A percentile compares a stretch with the other conserved stretches of the same genome.
Conservation (phyloP, 2,888 invertebrate genomes). For the Empis livida region DNA sequence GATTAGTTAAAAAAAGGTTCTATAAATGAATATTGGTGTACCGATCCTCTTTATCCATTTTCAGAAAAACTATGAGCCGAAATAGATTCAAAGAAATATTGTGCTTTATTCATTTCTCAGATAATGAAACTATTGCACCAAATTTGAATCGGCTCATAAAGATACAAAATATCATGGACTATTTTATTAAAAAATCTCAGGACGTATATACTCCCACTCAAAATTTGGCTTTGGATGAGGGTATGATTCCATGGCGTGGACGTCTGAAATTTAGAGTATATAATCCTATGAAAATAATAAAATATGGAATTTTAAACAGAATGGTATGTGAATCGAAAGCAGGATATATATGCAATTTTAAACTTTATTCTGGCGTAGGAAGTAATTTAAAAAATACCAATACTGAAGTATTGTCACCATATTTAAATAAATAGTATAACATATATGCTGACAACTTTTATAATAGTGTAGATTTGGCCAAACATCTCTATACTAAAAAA, state of each 20-base stretch:
- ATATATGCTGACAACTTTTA: slow-evolving; percentile 5
- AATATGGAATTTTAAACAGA: slow-evolving; percentile 5
- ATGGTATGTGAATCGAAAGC: slow-evolving; percentile 3
- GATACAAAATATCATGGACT: neutral
- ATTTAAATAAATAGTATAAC: slow-evolving; percentile 3
- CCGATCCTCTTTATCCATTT: neutral
- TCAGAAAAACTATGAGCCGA: neutral
- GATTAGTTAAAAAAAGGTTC: neutral
- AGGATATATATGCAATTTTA: slow-evolving; percentile 1
- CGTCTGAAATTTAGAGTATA: slow-evolving; percentile 2
- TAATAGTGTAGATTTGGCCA: slow-evolving; percentile 2
- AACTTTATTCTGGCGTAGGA: neutral
- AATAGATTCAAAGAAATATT: neutral
- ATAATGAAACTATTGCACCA: neutral
- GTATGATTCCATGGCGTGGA: neutral
- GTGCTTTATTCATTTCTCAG: neutral
- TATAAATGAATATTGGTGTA: neutral
- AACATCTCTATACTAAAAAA: neutral
- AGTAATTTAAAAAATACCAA: slow-evolving; percentile 1
- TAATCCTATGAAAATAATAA: slow-evolving; percentile 4
- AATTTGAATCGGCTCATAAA: neutral
- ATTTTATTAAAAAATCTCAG: neutral
- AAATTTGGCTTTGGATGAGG: neutral
- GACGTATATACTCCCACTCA: neutral
- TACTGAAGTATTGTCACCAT: neutral